Percentiles rank a stretch among this genome's conserved stretches.
Conservation (phyloP, 2,888 invertebrate species). For the Antheraea assamensis region DNA sequence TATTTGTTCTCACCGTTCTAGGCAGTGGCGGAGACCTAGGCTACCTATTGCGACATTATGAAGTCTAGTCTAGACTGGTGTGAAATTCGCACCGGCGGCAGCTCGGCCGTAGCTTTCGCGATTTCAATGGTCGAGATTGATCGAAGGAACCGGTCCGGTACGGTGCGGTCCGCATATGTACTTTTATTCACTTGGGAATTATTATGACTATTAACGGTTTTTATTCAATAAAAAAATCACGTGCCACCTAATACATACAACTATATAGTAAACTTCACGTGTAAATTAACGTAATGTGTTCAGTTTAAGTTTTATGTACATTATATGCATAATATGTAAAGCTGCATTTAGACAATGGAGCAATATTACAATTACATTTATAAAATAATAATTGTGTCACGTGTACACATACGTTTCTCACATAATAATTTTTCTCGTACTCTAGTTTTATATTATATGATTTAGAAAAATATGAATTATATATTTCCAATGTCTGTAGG, state of each 20-base stretch:
- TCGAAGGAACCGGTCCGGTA: constrained; percentile 67
- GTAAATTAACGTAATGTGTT: no score
- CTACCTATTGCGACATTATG: constrained; percentile 62
- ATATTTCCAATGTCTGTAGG: no score
- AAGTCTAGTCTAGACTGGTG: constrained; percentile 75
- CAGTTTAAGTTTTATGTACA: no score
- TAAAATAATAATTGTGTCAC: no score
- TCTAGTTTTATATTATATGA: no score
- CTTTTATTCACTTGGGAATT: constrained; percentile 39
- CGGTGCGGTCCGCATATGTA: constrained; percentile 40
- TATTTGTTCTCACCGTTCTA: constrained; percentile 73
- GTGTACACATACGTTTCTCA: no score
- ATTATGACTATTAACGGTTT: not conserved
- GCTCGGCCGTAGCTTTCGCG: constrained; percentile 64
- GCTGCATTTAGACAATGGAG: no score
- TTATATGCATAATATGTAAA: no score
- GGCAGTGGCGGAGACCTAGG: constrained; percentile 52
- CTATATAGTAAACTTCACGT: no score
- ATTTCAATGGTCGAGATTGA: constrained; percentile 70
- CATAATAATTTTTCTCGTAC: no score
- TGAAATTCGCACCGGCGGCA: constrained; percentile 73
- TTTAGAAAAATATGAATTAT: no score
- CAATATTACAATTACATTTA: no score
- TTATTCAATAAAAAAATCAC: not conserved
- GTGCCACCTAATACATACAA: not conserved